Evolutionary conservation across 2,113 vertebrate genomes (phyloP).

Genomic region (Campylomormyrus tamandua): DNA sequence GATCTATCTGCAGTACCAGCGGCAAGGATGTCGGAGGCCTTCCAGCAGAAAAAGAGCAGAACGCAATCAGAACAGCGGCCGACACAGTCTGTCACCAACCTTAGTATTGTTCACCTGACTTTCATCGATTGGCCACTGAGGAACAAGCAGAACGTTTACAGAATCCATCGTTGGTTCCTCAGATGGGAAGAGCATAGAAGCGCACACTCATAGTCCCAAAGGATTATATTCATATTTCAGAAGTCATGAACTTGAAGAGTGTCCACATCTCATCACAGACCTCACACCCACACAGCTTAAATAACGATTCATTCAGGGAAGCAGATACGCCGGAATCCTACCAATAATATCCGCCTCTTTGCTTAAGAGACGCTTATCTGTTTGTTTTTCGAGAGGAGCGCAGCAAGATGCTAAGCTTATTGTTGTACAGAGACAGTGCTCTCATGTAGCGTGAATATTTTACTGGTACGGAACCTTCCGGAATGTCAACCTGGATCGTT

Average conservation of each 20-base stretch:
- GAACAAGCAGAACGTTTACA: not conserved
- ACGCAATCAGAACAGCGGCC: not conserved
- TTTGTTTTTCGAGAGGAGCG: not conserved
- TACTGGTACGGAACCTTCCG: not conserved
- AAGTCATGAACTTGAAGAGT: not conserved
- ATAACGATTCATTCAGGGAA: not conserved
- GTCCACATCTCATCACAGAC: not conserved
- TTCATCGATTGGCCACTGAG: not conserved
- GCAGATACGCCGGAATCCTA: not conserved
- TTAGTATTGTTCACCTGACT: not conserved
- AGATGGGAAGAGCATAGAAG: not conserved
- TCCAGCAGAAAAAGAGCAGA: not conserved
- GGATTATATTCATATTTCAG: not conserved
- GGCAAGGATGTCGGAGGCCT: not conserved
- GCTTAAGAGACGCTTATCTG: not conserved
- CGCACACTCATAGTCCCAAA: not conserved
- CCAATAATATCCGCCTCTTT: not conserved
- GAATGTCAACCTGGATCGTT: not conserved
- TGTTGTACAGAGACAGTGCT: not conserved
- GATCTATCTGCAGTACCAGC: conserved; percentile 5
- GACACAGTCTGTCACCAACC: not conserved
- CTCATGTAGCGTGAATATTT: not conserved
- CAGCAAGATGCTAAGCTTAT: not conserved
- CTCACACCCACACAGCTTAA: not conserved
- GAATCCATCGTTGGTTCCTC: not conserved